Evolutionary conservation across 2,888 invertebrate species (phyloP).

Genomic region (Lochmaea crataegi): DNA sequence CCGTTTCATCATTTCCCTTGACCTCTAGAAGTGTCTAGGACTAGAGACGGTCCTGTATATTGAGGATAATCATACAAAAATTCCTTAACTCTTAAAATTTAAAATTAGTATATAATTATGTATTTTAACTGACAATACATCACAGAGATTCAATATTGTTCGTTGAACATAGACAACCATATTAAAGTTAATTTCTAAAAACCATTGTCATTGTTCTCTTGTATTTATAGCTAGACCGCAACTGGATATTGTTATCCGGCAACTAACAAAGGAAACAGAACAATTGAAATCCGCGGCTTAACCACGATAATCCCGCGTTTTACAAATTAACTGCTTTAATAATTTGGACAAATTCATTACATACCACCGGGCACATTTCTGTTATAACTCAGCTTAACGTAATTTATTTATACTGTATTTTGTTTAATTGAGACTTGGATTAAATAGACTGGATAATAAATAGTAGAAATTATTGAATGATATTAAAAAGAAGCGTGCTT

Average conservation of each 20-base stretch:
- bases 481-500: no score
- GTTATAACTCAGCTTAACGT: neutral
- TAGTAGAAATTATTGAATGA: no score
- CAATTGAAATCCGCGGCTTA: neutral
- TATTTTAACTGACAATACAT: no score
- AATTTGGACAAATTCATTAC: neutral
- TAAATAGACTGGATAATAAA: no score
- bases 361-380: neutral
- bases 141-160: neutral
- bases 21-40: no score
- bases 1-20: no score
- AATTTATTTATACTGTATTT: neutral
- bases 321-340: neutral
- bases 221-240: slow-evolving; percentile 5
- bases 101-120: no score
- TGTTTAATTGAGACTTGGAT: neutral
- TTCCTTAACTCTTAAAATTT: neutral
- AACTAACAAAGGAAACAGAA: slow-evolving; percentile 6
- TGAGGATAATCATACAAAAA: neutral
- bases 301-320: neutral
- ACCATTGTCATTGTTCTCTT: neutral
- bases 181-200: neutral
- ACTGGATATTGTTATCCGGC: neutral
- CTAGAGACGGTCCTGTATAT: neutral
- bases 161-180: neutral